A percentile compares a stretch with the other conserved stretches of the same genome.
These are phyloP conservation scores for Venustaconcha ellipsiformis DNA, from an alignment of 1,140 invertebrate genomes.

Conservation along the genomic window DNA sequence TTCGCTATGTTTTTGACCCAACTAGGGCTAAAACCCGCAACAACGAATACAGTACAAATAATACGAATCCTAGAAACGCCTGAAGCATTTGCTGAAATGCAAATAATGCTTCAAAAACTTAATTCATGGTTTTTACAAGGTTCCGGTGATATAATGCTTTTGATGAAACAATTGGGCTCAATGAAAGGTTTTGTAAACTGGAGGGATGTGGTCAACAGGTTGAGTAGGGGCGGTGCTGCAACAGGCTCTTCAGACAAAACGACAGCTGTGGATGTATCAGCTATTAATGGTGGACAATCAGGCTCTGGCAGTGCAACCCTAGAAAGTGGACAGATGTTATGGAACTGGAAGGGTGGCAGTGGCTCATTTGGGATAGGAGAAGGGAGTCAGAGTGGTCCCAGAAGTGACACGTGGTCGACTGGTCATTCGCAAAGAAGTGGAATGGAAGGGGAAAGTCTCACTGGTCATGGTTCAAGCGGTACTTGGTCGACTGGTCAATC, in stretches of 20 bases:
- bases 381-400: too few species aligned
- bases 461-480: not conserved
- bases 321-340: too few species aligned
- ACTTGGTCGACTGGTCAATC: not conserved
- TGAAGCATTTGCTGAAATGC: conserved; percentile 15
- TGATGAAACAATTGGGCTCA: conserved; percentile 12
- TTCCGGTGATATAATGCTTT: conserved; percentile 2
- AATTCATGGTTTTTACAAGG: not conserved
- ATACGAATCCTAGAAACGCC: conserved; percentile 19
- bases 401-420: too few species aligned
- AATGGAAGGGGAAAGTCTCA: too few species aligned
- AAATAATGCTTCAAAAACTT: conserved; percentile 12
- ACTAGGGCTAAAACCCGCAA: conserved; percentile 25
- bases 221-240: not conserved
- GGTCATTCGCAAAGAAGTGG: too few species aligned
- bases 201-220: conserved; percentile 4
- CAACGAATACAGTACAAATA: conserved; percentile 17
- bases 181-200: conserved; percentile 27
- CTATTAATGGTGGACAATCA: too few species aligned
- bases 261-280: too few species aligned
- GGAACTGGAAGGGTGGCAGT: too few species aligned
- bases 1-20: conserved; percentile 24
- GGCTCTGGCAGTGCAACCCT: too few species aligned
- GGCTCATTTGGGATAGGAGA: too few species aligned
- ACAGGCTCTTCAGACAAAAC: not conserved